These are phyloP conservation scores for Acanthurus tractus DNA, from an alignment of 2,797 vertebrate genomes.

Conservation along the genomic window DNA sequence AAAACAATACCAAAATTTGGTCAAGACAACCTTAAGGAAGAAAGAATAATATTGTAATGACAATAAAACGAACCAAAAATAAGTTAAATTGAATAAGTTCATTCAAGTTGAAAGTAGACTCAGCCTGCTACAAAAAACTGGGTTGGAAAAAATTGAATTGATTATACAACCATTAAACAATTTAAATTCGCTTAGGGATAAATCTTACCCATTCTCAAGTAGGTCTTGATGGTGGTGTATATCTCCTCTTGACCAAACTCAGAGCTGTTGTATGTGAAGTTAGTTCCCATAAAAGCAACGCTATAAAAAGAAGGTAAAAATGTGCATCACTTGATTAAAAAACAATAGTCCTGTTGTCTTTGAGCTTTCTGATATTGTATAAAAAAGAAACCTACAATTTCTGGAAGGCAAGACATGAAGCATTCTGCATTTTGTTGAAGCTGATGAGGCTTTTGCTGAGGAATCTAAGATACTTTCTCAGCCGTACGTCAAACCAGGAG, in stretches of 20 bases:
- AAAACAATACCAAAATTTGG: too few relatives aligned
- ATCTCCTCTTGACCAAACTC: constrained; percentile 70
- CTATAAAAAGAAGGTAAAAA: constrained; percentile 42
- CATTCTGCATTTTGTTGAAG: constrained; percentile 51
- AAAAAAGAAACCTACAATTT: constrained; percentile 71
- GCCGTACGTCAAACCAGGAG: constrained; percentile 68
- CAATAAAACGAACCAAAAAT: too few relatives aligned
- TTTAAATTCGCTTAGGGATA: neutral
- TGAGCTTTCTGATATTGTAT: neutral
- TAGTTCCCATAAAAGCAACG: constrained; percentile 72
- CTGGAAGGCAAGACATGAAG: constrained; percentile 73
- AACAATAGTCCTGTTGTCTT: neutral
- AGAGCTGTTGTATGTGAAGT: constrained; percentile 68
- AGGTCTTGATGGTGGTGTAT: constrained; percentile 74
- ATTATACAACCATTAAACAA: neutral
- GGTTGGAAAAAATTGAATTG: too few relatives aligned
- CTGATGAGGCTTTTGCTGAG: constrained; percentile 75
- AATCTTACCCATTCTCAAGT: constrained; percentile 66
- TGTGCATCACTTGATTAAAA: neutral
- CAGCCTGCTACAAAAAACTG: too few relatives aligned
- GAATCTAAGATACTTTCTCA: constrained; percentile 71
- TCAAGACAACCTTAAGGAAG: too few relatives aligned
- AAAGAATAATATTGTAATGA: too few relatives aligned
- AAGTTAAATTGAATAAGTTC: too few relatives aligned
- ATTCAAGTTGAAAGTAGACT: too few relatives aligned